Base-by-base conservation (phyloP, 2,888 invertebrate species). In the Cheilosia urbana region DNA sequence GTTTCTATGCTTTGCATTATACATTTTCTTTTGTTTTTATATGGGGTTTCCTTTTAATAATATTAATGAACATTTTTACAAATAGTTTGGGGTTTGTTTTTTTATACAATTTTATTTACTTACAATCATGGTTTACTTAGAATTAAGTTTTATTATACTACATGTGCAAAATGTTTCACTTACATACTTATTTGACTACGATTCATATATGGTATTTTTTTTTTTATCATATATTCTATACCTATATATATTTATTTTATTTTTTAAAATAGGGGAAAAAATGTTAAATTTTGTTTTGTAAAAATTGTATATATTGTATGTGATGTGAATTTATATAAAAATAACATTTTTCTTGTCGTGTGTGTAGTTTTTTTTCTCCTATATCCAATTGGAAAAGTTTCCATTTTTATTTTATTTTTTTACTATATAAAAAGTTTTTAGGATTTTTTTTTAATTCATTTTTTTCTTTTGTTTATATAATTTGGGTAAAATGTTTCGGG, bases 281-380 rank as follows among this genome's bases (percentile, higher is more conserved):
- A 87, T 82, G 82, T 82, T 87, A 78, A 87, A 76, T 85, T 80
- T 87, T 72, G 57, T 87, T 87, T 37, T 87, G 87, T 87, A 87
- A 87, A 87, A 87, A 87, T 87, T 87, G 87, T 87, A 87, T 85
- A 85, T 82, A 87, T 87, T 85, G 81, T 72, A 87, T 87, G 87
- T 87, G 87, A 78, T 87, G 87, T 87, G 87, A 87, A 78, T 82
- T 87, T 82, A 72, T 82, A 87, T 82, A 87, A 87, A 82, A 87
- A 87, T 78, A 87, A 87, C 77, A 72, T 85, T 80, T 81, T 82
- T 81, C 77, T 79, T 88, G 75, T 89, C 73, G 87, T 82, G 62
- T 77, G 83, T 87, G 62, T 65, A 78, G 37, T 68, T 72, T 55
- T 83, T 72, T 87, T 68, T 80, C 73, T 53, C 58, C 51, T 82